These are phyloP conservation scores for Neotoxoptera formosana DNA, from an alignment of 1,140 invertebrate genomes.

Conservation along the genomic window DNA sequence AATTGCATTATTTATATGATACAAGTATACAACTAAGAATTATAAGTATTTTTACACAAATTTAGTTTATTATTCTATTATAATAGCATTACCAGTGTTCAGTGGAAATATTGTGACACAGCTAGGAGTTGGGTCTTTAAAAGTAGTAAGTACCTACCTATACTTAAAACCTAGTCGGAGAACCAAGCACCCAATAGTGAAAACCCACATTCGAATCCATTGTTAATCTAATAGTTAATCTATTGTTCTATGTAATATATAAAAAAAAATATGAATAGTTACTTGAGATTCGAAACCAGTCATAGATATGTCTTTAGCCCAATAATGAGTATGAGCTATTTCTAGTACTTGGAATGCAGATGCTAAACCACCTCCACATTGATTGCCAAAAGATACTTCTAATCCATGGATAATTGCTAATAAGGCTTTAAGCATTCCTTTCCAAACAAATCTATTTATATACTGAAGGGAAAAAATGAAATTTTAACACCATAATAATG, in stretches of 20 bases:
- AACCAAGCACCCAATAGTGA: neutral
- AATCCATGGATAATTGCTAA: constrained; percentile 89
- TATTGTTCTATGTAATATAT: neutral
- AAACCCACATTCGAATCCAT: neutral
- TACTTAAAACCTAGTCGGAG: neutral
- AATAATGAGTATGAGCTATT: constrained; percentile 98
- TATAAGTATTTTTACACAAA: too few species aligned
- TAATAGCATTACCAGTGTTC: too few species aligned
- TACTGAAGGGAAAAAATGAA: constrained; percentile 70
- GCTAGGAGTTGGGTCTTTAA: neutral
- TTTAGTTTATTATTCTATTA: too few species aligned
- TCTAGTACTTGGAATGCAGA: constrained; percentile 96
- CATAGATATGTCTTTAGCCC: constrained; percentile 80
- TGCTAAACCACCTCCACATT: constrained; percentile 95
- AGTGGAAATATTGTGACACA: too few species aligned
- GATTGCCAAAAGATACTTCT: constrained; percentile 91
- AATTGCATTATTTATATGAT: too few species aligned
- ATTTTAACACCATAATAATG: neutral
- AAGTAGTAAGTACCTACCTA: neutral
- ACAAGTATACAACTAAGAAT: too few species aligned
- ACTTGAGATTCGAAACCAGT: constrained; percentile 68
- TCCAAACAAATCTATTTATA: constrained; percentile 88
- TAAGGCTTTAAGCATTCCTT: constrained; percentile 94
- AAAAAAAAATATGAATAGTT: constrained; percentile 23
- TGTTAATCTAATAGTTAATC: constrained; percentile 8